These are phyloP conservation scores for Nemoura dubitans DNA, from an alignment of 2,888 invertebrate species.

Conservation along the genomic window DNA sequence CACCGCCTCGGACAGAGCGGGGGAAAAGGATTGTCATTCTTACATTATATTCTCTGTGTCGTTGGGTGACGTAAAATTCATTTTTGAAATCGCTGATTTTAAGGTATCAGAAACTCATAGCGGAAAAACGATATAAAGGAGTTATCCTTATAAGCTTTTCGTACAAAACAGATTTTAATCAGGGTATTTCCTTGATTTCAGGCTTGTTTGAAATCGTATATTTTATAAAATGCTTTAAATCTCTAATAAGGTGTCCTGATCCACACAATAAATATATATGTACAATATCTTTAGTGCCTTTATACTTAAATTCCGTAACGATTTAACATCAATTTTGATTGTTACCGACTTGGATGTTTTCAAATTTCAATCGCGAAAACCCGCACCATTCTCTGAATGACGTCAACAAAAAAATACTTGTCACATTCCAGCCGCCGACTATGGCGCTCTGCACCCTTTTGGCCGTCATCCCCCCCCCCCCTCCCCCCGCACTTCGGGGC, in stretches of 20 bases:
- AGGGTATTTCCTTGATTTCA: too few relatives aligned
- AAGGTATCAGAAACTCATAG: too few relatives aligned
- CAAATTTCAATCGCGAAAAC: neutral
- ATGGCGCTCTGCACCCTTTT: neutral
- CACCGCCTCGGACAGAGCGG: neutral
- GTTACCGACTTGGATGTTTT: conserved; percentile 8
- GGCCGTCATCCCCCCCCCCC: neutral
- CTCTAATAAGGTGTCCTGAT: too few relatives aligned
- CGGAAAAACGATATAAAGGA: too few relatives aligned
- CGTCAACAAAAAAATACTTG: conserved; percentile 41
- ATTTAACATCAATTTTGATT: too few relatives aligned
- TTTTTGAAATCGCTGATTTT: neutral
- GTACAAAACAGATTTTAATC: too few relatives aligned
- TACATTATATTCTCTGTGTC: neutral
- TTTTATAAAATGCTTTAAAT: too few relatives aligned
- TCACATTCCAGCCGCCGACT: conserved; percentile 14
- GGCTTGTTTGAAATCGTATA: too few relatives aligned
- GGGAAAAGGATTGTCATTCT: conserved; percentile 8
- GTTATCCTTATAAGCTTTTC: too few relatives aligned
- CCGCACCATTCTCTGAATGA: neutral
- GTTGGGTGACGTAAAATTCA: neutral
- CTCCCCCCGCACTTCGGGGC: neutral
- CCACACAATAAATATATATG: too few relatives aligned
- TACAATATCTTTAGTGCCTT: too few relatives aligned
- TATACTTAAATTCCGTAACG: too few relatives aligned